phyloP scores from a whole-genome alignment of 2,113 vertebrate species.

The Engystomops pustulosus region DNA sequence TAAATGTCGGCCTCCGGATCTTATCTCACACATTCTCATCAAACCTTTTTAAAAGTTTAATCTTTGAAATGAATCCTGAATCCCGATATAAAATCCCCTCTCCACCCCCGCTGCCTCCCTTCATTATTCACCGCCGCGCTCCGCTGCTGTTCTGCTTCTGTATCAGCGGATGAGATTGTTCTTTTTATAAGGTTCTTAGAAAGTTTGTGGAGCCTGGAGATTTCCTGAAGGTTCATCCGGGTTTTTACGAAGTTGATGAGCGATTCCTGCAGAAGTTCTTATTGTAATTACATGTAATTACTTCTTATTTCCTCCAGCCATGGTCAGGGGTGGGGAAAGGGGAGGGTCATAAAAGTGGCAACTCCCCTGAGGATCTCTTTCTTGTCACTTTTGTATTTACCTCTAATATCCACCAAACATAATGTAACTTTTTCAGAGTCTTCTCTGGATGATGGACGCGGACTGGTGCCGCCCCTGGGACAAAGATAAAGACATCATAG shows the following conservation, averaged over 20 bases:
- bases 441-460: too few species aligned
- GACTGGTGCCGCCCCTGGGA: too few species aligned
- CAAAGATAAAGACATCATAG: too few species aligned
- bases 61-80: conserved; percentile 39
- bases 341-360: not conserved
- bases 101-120: not conserved
- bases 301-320: not conserved
- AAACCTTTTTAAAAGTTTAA: conserved; percentile 30
- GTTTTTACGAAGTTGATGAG: not conserved
- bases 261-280: too few species aligned
- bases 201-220: not conserved
- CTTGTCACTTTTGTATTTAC: too few species aligned
- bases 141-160: not conserved
- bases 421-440: too few species aligned
- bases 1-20: not conserved
- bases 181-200: not conserved
- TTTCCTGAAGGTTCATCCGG: not conserved
- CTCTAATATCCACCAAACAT: too few species aligned
- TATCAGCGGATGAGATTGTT: not conserved
- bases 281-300: too few species aligned
- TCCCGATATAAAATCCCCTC: not conserved
- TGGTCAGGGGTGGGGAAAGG: not conserved
- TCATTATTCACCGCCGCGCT: not conserved
- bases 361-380: not conserved
- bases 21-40: conserved; percentile 17